Conservation (phyloP, 2,797 vertebrate genomes). For the Yasuhikotakia modesta region DNA sequence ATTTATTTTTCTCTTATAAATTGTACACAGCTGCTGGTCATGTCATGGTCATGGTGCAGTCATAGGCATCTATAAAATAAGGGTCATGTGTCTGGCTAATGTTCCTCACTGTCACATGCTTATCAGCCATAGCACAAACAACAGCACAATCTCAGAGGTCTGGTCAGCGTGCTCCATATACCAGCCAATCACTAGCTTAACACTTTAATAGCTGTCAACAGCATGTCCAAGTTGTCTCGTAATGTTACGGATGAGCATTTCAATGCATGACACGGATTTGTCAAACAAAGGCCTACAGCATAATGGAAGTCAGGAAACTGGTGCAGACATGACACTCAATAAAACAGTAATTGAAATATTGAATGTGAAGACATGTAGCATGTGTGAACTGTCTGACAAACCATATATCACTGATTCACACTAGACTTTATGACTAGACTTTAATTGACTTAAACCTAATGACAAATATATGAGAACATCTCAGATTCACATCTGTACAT, state of each 20-base stretch:
- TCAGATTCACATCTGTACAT: neutral
- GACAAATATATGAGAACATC: no score
- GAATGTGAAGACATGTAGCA: neutral
- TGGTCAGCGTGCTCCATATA: neutral
- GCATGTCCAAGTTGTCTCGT: constrained; percentile 6
- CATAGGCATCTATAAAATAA: constrained; percentile 45
- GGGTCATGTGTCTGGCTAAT: constrained; percentile 55
- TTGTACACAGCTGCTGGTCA: constrained; percentile 38
- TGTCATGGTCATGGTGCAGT: neutral
- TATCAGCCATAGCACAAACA: constrained; percentile 45
- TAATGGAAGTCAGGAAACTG: neutral
- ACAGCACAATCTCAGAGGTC: constrained; percentile 24
- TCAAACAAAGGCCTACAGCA: neutral
- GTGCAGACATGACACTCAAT: neutral
- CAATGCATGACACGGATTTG: neutral
- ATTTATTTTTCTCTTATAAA: constrained; percentile 16
- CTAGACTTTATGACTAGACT: neutral
- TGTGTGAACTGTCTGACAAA: neutral
- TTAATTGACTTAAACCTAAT: no score
- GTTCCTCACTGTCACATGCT: constrained; percentile 56
- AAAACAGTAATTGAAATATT: neutral
- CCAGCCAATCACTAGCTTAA: constrained; percentile 17
- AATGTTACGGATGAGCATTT: constrained; percentile 16
- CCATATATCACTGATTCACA: neutral
- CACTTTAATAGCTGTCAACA: constrained; percentile 4